Base-by-base conservation (phyloP, 2,113 vertebrate genomes). In the Pelobates fuscus region DNA sequence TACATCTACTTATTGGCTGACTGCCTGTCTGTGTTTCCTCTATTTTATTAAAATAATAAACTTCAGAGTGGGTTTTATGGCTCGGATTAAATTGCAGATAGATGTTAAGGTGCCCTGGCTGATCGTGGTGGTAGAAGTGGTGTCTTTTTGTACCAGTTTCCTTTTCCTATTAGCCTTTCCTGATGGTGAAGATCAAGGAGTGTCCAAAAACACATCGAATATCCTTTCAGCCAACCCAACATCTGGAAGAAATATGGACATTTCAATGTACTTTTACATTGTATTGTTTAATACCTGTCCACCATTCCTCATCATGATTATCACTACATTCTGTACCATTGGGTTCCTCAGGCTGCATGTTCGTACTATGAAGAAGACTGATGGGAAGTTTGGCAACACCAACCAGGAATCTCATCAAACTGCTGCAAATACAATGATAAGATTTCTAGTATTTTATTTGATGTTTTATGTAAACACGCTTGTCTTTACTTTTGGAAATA, bases 41-140 rank as follows among this genome's bases (percentile, higher is more conserved):
- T 27, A 67, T 27, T 52, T 49, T 24, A 29, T 52, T 52, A 67
- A 67, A 25, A 67, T 67, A 27, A 41, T 67, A 0, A 23, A n/a
- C 2, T 49, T 29, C 43, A 49, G 8, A 27, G 18, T 21, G 43
- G 1, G 15, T 20, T 52, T 52, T 2, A 15, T 49, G 11, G 3
- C 64, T 27, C n/a, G 23, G 43, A 6, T 67, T 23, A 67, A 29
- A 41, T 23, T 27, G 23, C 44, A 29, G 43, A 49, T 67, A 24
- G n/a, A 44, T 25, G 43, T 17, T 18, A 24, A 46, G 2, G 43
- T 67, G 8, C 15, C 64, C 4, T 2, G 43, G 64, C 41, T n/a
- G 64, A 67, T 67, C 17, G 2, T 52, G 41, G 15, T 52, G 43
- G 64, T 49, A 43, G 44, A 67, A 43, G 1, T 67, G 24, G 18